Base-by-base conservation (phyloP, 2,113 vertebrate species). In the Ornithorhynchus anatinus region DNA sequence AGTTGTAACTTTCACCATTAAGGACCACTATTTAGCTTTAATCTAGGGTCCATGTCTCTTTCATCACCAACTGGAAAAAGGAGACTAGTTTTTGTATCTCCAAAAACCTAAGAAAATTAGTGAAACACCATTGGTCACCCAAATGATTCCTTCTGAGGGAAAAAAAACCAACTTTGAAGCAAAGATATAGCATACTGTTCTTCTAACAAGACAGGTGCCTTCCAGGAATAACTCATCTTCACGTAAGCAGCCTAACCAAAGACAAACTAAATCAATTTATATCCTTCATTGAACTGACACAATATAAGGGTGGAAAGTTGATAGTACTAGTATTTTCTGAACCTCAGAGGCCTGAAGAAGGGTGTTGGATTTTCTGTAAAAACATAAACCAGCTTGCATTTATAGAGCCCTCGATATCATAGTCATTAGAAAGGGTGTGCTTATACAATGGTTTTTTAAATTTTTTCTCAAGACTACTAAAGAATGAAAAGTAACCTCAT, bases 141-240 rank as follows among this genome's bases (percentile, higher is more conserved):
- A n/a, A n/a, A n/a, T n/a, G n/a, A n/a, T n/a, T n/a, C n/a, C n/a
- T n/a, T n/a, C n/a, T n/a, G 10, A 37, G 15, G 43, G 11, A 64
- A 45, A 11, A 22, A 9, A 62, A 19, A 43, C 8, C 2, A 20
- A 22, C 4, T 59, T 45, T 45, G 62, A 59, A 51, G 47, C 17
- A 36, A 76, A 38, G 36, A 4, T 22, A 35, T 23, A n/a, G n/a
- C n/a, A n/a, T 59, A 29, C 32, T 50, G 43, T 66, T 53, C 25
- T 13, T 0, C 54, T 51, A 37, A 69, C 57, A 61, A 37, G n/a
- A 14, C 52, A 19, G 43, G n/a, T 22, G 64, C 8, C 2, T 58
- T 63, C 47, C 74, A 58, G 54, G 69, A 53, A 13, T 45, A 47
- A 35, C 29, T 61, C 25, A 20, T 17, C 61, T 16, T 51, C 59